Evolutionary conservation across 1,140 invertebrate species (phyloP).

Genomic region (Cryptotermes secundus): DNA sequence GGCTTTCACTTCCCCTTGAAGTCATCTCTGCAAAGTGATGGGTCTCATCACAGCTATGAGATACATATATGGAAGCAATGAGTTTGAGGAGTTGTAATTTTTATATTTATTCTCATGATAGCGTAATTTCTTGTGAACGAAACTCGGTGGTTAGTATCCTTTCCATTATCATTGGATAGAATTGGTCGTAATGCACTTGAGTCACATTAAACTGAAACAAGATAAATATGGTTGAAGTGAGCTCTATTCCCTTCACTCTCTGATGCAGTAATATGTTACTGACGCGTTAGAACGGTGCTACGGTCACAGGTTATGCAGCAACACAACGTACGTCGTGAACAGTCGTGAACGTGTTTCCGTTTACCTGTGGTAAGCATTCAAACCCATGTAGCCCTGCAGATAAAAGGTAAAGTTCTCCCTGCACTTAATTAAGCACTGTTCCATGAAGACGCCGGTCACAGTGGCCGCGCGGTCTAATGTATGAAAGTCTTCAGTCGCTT

Average conservation of each 20-base stretch:
- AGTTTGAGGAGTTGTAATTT: not conserved
- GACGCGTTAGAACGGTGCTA: not conserved
- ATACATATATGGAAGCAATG: not conserved
- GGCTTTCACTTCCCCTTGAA: not conserved
- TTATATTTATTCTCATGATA: not conserved
- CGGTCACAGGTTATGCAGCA: not conserved
- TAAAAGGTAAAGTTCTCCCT: no score
- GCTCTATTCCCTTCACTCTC: not conserved
- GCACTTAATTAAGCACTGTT: no score
- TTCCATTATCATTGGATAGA: not conserved
- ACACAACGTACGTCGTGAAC: not conserved
- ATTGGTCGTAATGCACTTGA: not conserved
- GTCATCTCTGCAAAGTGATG: slow-evolving; percentile 5
- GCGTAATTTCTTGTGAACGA: not conserved
- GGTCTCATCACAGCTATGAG: not conserved
- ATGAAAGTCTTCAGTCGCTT: no score
- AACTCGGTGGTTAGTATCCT: not conserved
- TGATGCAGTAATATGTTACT: not conserved
- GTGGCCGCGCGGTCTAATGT: no score
- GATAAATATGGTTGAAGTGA: not conserved
- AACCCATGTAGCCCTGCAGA: no score
- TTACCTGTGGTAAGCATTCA: not conserved
- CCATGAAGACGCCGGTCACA: no score
- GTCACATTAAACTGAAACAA: not conserved
- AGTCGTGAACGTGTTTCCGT: not conserved